phyloP scores from a whole-genome alignment of 2,113 vertebrate species.

The Nycticebus coucang region DNA sequence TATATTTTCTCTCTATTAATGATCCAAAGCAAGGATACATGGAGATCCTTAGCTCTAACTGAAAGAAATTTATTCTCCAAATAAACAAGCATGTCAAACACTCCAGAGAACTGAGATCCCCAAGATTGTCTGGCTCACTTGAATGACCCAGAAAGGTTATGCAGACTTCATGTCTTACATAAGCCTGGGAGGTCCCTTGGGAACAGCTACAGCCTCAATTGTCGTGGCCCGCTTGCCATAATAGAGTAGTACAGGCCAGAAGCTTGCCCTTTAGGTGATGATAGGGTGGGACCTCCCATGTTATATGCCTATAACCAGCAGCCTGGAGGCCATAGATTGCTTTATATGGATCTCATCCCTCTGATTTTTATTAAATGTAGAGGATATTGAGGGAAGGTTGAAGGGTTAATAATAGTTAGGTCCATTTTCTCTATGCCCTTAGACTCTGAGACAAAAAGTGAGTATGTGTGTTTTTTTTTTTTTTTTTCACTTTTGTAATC shows the following conservation, averaged over 20 bases:
- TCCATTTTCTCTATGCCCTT: not conserved
- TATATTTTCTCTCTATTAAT: constrained; percentile 54
- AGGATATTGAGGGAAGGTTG: not conserved
- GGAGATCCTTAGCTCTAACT: constrained; percentile 49
- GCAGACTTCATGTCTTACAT: constrained; percentile 59
- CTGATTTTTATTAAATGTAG: not conserved
- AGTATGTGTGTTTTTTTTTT: not conserved
- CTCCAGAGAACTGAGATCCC: constrained; percentile 1
- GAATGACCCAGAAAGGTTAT: constrained; percentile 72
- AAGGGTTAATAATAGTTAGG: not conserved
- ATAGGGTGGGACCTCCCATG: not conserved
- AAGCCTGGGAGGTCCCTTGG: not conserved
- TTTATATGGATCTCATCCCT: not conserved
- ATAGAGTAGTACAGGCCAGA: not conserved
- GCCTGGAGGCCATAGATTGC: not conserved
- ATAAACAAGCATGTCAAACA: constrained; percentile 35
- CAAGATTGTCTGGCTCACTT: not conserved
- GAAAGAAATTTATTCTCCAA: constrained; percentile 57
- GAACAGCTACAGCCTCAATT: not conserved
- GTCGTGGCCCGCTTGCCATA: not conserved
- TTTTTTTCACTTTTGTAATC: too few species aligned
- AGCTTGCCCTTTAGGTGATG: not conserved
- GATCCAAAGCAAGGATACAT: constrained; percentile 57
- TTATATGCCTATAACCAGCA: not conserved
- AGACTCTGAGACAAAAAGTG: not conserved